phyloP scores from a whole-genome alignment of 2,113 vertebrate genomes.

The Oryzias woworae region DNA sequence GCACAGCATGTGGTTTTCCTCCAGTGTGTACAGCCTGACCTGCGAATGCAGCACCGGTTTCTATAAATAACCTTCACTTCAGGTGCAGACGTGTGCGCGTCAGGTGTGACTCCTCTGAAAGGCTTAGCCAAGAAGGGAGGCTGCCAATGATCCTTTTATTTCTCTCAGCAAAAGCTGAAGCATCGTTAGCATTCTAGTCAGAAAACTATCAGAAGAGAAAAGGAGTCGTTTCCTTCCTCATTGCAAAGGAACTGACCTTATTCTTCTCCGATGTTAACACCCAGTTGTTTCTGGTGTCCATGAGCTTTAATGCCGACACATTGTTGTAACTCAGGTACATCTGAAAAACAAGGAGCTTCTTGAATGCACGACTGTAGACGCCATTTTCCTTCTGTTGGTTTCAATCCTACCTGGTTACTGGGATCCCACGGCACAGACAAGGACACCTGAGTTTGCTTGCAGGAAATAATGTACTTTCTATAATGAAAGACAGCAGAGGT shows the following conservation, averaged over 20 bases:
- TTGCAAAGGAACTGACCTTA: conserved; percentile 77
- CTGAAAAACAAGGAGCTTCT: conserved; percentile 64
- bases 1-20: conserved; percentile 90
- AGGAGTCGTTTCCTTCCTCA: conserved; percentile 11
- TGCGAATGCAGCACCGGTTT: conserved; percentile 46
- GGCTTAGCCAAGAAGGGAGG: background rate
- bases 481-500: conserved; percentile 22
- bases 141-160: too few species aligned
- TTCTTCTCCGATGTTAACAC: conserved; percentile 84
- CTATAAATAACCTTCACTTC: background rate
- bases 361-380: conserved; percentile 8
- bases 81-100: background rate
- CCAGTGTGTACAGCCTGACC: conserved; percentile 89
- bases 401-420: conserved; percentile 88
- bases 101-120: background rate
- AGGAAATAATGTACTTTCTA: conserved; percentile 93
- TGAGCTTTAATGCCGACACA: conserved; percentile 89
- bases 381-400: background rate
- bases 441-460: conserved; percentile 87
- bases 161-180: too few species aligned
- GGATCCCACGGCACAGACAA: conserved; percentile 95
- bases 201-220: conserved; percentile 14
- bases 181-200: background rate
- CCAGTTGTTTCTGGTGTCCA: conserved; percentile 89
- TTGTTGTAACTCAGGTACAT: conserved; percentile 98